A percentile compares a stretch with the other conserved stretches of the same genome.
Evolutionary conservation across 2,113 vertebrate species (phyloP).

Genomic region (Hydropotes inermis): DNA sequence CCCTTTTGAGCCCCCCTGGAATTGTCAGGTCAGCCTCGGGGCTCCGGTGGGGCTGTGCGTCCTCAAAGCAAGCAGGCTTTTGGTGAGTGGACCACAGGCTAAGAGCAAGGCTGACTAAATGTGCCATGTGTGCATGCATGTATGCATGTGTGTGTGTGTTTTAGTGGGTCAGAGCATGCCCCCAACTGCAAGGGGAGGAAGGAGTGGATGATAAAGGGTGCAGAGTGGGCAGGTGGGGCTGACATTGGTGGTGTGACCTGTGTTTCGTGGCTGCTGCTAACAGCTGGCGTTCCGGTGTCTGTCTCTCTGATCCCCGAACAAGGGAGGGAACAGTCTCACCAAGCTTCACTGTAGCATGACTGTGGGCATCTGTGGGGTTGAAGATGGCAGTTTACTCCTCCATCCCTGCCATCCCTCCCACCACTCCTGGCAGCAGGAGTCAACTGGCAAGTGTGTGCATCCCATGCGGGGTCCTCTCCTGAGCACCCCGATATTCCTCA

Average conservation of each 20-base stretch:
- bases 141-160: neutral
- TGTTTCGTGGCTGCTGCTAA: neutral
- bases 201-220: neutral
- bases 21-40: neutral
- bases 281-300: accelerated
- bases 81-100: neutral
- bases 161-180: neutral
- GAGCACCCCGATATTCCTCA: neutral
- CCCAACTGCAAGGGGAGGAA: neutral
- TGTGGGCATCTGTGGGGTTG: neutral
- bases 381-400: neutral
- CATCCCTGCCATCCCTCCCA: neutral
- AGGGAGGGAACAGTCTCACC: neutral
- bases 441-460: neutral
- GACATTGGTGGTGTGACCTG: neutral
- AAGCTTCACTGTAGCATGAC: neutral
- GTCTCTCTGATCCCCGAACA: neutral
- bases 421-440: neutral
- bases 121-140: accelerated
- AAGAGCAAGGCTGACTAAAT: neutral
- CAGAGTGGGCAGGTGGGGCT: neutral
- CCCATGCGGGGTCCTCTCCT: too few relatives aligned
- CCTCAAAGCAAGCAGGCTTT: neutral
- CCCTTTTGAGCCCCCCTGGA: neutral
- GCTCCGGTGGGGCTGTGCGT: neutral